Percentiles rank a stretch among this genome's conserved stretches.
phyloP scores from a whole-genome alignment of 2,113 vertebrate genomes.

The Otocyon megalotis region DNA sequence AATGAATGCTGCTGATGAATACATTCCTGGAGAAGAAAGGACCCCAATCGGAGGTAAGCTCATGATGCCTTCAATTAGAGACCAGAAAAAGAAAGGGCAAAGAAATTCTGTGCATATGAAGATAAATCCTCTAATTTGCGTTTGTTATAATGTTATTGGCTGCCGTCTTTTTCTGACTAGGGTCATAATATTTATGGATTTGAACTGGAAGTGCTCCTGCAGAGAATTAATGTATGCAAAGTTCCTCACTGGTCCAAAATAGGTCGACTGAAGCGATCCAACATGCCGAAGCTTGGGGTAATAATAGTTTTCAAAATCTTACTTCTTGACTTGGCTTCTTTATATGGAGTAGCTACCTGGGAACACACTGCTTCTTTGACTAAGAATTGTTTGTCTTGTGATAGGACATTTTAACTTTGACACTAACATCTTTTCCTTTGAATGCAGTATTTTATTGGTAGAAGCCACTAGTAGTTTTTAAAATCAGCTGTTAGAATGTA shows the following conservation, averaged over 20 bases:
- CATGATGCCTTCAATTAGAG: conserved; percentile 88
- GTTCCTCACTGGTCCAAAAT: conserved; percentile 99
- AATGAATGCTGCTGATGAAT: conserved; percentile 86
- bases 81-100: conserved; percentile 87
- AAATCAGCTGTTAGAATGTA: conserved; percentile 3
- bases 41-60: conserved; percentile 82
- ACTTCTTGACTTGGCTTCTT: conserved; percentile 56
- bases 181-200: conserved; percentile 99
- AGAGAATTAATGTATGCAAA: conserved; percentile 95
- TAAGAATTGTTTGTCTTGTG: conserved; percentile 33
- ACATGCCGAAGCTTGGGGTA: conserved; percentile 98
- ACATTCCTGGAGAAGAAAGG: conserved; percentile 83
- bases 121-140: conserved; percentile 86
- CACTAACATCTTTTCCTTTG: conserved; percentile 47
- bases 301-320: conserved; percentile 80
- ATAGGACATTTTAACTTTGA: conserved; percentile 50
- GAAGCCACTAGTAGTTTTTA: conserved; percentile 35
- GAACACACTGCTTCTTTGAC: conserved; percentile 12
- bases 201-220: conserved; percentile 97
- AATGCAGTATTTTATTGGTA: conserved; percentile 54
- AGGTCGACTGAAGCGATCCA: conserved; percentile 94
- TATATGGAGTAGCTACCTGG: not conserved
- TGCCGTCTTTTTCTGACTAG: conserved; percentile 88
- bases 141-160: conserved; percentile 85
- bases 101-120: conserved; percentile 83